Base-by-base conservation (phyloP, 2,113 vertebrate species). In the Clarias gariepinus region DNA sequence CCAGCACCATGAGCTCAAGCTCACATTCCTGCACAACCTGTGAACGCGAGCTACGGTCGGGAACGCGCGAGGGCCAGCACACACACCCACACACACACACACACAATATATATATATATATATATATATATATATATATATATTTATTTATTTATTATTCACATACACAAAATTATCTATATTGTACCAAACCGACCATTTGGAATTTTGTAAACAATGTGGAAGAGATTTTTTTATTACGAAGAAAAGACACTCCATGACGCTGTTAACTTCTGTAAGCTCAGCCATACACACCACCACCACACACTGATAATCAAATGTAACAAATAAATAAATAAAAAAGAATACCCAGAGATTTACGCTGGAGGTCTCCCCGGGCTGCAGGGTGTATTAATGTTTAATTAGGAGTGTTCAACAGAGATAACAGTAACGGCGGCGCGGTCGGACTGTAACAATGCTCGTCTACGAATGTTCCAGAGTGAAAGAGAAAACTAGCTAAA, bases 1-100 rank as follows among this genome's bases (percentile, higher is more conserved):
- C 79, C 63, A 74, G 36, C 12, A 33, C 6, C n/a, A n/a, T 86
- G 79, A 86, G 79, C 68, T 82, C 41, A 55, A 30, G 21, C 57
- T 25, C 66, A 33, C 68, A 82, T 82, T 81, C 57, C 85, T 81
- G 55, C 57, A n/a, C 47, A 52, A 33, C 8, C 21, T 60, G 55
- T 30, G 55, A 82, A 81, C 16, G 33, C 58, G 33, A n/a, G 33
- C 78, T 61, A 23, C 10, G 6, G 3, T 2, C 58, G 30, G 28
- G 52, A 25, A 28, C 7, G 21, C 3, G 12, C 19, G 55, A 36
- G 36, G 57, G 60, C 2, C 18, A 12, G 57, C 18, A 82, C 25
- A 66, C 25, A 69, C 28, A n/a, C n/a, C n/a, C n/a, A n/a, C n/a
- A n/a, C n/a, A n/a, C n/a, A n/a, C n/a, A n/a, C n/a, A n/a, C n/a